A percentile compares a stretch with the other conserved stretches of the same genome.
Conservation (phyloP, 2,888 invertebrate species). For the Xanthorhoe spadicearia region DNA sequence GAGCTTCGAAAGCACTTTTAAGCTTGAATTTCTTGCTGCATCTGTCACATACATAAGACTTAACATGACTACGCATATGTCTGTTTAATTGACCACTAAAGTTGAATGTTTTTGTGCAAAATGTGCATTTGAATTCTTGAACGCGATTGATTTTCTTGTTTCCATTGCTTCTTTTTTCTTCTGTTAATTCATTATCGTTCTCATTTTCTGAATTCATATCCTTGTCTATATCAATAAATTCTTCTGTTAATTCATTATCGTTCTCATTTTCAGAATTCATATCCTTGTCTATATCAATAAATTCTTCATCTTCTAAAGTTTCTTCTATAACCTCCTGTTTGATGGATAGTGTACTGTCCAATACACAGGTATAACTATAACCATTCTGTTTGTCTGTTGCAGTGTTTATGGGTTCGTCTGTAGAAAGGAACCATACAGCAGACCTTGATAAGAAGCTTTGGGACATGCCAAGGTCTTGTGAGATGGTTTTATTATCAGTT, state of each 20-base stretch:
- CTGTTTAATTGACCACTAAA: constrained; percentile 2
- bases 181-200: background rate
- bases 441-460: background rate
- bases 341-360: background rate
- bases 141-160: background rate
- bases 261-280: background rate
- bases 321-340: constrained; percentile 18
- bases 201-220: background rate
- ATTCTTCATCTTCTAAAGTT: background rate
- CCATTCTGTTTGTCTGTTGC: background rate
- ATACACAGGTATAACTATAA: background rate
- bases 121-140: constrained; percentile 1
- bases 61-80: constrained; percentile 7
- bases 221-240: background rate
- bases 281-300: background rate
- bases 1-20: constrained; percentile 14
- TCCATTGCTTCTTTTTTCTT: background rate
- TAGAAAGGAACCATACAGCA: background rate
- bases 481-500: background rate
- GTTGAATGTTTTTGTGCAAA: constrained; percentile 14
- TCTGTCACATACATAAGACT: constrained; percentile 12
- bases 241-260: background rate
- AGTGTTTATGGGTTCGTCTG: background rate
- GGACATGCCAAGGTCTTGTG: background rate
- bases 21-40: constrained; percentile 18